Conservation (phyloP, 2,797 vertebrate species). For the Scarus forsteni region DNA sequence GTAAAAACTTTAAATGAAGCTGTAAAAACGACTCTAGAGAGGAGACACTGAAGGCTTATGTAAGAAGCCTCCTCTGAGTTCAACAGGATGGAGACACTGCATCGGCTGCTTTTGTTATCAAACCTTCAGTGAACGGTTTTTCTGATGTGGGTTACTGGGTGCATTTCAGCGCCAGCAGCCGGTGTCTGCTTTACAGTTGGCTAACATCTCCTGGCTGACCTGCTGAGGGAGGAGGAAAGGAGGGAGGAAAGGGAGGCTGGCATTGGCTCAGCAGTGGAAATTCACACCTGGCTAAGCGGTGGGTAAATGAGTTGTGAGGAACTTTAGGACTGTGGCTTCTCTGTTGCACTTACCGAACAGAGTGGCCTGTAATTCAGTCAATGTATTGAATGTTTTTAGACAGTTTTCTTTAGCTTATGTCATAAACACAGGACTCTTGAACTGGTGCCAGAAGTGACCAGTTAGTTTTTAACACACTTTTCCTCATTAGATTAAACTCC, state of each 20-base stretch:
- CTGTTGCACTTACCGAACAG: constrained; percentile 38
- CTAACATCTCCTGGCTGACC: constrained; percentile 69
- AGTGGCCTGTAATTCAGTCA: constrained; percentile 32
- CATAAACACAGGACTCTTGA: constrained; percentile 18
- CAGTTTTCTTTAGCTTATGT: constrained; percentile 22
- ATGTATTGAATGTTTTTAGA: constrained; percentile 20
- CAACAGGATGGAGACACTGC: constrained; percentile 19
- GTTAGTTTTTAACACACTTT: constrained; percentile 4
- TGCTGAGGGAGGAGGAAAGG: constrained; percentile 17
- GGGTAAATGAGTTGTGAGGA: constrained; percentile 54
- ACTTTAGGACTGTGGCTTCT: constrained; percentile 61
- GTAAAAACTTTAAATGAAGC: constrained; percentile 71
- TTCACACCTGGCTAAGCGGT: constrained; percentile 69
- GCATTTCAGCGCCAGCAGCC: constrained; percentile 64
- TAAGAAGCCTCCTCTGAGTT: constrained; percentile 58
- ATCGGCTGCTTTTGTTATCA: constrained; percentile 58
- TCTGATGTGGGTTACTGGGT: constrained; percentile 59
- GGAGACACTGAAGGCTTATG: constrained; percentile 48
- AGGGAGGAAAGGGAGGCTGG: constrained; percentile 39
- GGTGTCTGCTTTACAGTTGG: constrained; percentile 54
- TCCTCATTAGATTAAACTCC: constrained; percentile 19
- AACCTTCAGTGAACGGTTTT: constrained; percentile 24
- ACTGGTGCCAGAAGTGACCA: constrained; percentile 10
- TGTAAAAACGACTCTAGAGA: constrained; percentile 61
- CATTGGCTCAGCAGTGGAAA: constrained; percentile 68